Conservation (phyloP, 2,797 vertebrate species). For the Fundulus diaphanus region DNA sequence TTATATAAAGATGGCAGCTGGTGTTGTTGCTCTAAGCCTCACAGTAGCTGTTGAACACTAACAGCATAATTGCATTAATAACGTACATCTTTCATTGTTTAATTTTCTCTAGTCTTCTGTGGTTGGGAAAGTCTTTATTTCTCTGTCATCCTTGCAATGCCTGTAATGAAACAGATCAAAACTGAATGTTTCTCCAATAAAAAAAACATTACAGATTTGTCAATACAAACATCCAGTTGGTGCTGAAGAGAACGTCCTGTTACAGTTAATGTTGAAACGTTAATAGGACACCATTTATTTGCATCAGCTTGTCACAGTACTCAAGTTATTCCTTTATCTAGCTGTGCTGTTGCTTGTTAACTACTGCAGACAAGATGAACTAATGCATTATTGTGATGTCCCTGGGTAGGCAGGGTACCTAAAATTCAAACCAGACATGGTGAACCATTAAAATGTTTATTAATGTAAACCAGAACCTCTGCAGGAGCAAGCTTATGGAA, state of each 20-base stretch:
- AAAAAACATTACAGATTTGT: neutral
- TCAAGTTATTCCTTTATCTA: neutral
- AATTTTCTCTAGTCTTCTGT: neutral
- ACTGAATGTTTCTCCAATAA: neutral
- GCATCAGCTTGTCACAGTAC: neutral
- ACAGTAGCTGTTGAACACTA: neutral
- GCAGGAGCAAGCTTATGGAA: too few species aligned
- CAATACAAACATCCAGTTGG: neutral
- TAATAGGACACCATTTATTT: neutral
- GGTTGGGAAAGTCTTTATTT: neutral
- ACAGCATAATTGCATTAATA: neutral
- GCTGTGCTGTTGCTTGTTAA: neutral
- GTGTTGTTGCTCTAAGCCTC: neutral
- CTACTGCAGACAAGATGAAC: neutral
- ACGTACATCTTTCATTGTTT: neutral
- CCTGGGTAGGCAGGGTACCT: too few species aligned
- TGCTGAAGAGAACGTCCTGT: neutral
- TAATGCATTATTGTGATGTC: too few species aligned
- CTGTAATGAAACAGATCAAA: neutral
- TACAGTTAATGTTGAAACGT: neutral
- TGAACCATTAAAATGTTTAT: too few species aligned
- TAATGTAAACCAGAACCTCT: too few species aligned
- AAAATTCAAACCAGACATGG: too few species aligned
- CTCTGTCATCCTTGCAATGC: neutral
- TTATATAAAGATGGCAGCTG: constrained; percentile 3